Evolutionary conservation across 2,888 invertebrate species (phyloP), one percentile per base, ranked within the genome.

Genomic region (Anarsia innoxiella): DNA sequence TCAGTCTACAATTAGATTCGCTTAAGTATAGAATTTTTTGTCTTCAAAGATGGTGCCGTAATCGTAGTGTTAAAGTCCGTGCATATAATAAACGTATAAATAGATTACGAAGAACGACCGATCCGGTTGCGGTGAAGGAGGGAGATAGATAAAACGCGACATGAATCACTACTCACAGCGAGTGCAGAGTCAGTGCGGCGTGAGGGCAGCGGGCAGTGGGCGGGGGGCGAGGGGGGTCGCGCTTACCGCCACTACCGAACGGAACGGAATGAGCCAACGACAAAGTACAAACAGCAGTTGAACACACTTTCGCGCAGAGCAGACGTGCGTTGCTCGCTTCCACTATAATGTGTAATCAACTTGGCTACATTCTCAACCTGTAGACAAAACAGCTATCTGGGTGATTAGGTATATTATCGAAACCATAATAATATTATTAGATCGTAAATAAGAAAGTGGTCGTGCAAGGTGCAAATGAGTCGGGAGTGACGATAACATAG

Each of bases 81-180:
- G 68, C 70, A 74, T 66, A 68, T 56, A 61, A 63, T 72, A 77
- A 72, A 77, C 77, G 80, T 65, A 64, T 77, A 83, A 79, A 84
- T 82, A 82, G 80, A 80, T 80, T 79, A 82, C 78, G 74, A 73
- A 78, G 79, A 78, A 79, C 78, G 74, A 77, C 76, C 84, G 83
- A 83, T 82, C 82, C 79, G 80, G 82, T 83, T 79, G 82, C 77
- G 74, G 72, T 66, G 82, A 80, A 82, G 78, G 80, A 82, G 79
- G 72, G 83, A 84, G 84, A 84, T 80, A 82, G 83, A 82, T 80
- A 82, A 76, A 82, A 80, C 79, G 77, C 83, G 77, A 80, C 82
- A 82, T 84, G 83, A 84, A 84, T 84, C 83, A 84, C 83, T 84
- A 80, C 77, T 76, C 69, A 66, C 73, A 73, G 71, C 67, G 66